A percentile compares a stretch with the other conserved stretches of the same genome.
Evolutionary conservation across 2,797 vertebrate genomes (phyloP).

Genomic region (Typhlichthys eigenmanni): DNA sequence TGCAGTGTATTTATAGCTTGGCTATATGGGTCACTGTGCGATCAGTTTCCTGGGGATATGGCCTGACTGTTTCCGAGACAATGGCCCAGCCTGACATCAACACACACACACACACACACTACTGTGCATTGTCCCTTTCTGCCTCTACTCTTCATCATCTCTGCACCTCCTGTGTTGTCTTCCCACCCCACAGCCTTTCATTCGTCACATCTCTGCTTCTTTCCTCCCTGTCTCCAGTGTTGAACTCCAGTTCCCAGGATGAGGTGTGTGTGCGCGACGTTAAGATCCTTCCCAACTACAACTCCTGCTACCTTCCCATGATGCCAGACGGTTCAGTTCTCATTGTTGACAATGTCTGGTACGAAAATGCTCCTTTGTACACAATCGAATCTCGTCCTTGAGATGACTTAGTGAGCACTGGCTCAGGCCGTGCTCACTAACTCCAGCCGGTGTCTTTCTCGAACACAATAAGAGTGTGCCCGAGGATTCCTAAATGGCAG

Average conservation of each 20-base stretch:
- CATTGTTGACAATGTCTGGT: constrained; percentile 89
- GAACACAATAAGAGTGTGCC: not conserved
- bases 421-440: not conserved
- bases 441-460: not conserved
- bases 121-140: not conserved
- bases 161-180: not conserved
- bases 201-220: fast-evolving
- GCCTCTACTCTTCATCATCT: not conserved
- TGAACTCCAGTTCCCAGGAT: constrained; percentile 86
- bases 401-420: too few species aligned
- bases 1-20: too few species aligned
- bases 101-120: not conserved
- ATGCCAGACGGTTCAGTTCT: constrained; percentile 91
- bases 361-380: constrained; percentile 34
- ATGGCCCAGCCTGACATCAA: not conserved
- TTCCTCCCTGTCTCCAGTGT: constrained; percentile 65
- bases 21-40: too few species aligned
- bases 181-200: not conserved
- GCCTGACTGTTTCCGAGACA: too few species aligned
- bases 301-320: constrained; percentile 87
- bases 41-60: too few species aligned
- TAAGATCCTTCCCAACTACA: constrained; percentile 87
- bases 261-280: constrained; percentile 84
- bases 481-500: not conserved
- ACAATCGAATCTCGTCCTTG: not conserved